Evolutionary conservation across 2,888 invertebrate species (phyloP).

Genomic region (Teleogryllus oceanicus): DNA sequence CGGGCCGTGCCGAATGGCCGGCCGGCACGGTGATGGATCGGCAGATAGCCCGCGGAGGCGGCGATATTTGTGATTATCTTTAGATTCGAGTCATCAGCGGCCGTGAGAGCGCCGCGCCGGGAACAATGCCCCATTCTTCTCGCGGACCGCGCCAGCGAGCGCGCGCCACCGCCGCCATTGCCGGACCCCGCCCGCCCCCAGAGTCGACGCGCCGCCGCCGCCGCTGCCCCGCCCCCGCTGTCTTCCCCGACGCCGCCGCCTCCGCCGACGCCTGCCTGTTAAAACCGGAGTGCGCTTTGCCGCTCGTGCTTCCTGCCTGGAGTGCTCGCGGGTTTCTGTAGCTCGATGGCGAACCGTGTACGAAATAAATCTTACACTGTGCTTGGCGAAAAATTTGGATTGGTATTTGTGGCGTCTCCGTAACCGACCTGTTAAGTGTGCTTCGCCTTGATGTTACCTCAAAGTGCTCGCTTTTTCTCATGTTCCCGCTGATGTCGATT

Average conservation of each 20-base stretch:
- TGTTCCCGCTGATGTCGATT: too few species aligned
- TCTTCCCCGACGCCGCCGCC: not conserved
- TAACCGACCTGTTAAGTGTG: too few species aligned
- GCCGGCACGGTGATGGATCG: slow-evolving; percentile 1
- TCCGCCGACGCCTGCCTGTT: not conserved
- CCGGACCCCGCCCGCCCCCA: not conserved
- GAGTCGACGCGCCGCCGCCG: not conserved
- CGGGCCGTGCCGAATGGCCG: not conserved
- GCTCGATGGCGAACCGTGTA: too few species aligned
- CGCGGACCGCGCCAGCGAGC: not conserved
- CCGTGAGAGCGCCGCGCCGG: slow-evolving; percentile 6
- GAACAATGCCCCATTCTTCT: slow-evolving; percentile 10
- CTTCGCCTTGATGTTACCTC: too few species aligned
- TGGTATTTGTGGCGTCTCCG: too few species aligned
- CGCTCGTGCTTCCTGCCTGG: too few species aligned
- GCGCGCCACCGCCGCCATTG: not conserved
- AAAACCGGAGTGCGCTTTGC: not conserved
- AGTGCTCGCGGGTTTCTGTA: too few species aligned
- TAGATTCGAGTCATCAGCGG: slow-evolving; percentile 9
- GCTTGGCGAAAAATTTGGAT: too few species aligned
- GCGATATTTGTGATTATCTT: slow-evolving; percentile 18
- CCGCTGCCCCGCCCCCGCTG: not conserved
- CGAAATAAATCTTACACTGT: too few species aligned
- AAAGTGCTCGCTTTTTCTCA: too few species aligned
- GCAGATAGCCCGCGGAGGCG: slow-evolving; percentile 9